A percentile compares a stretch with the other conserved stretches of the same genome.
Evolutionary conservation across 2,113 vertebrate species (phyloP).

Genomic region (Heterotis niloticus): DNA sequence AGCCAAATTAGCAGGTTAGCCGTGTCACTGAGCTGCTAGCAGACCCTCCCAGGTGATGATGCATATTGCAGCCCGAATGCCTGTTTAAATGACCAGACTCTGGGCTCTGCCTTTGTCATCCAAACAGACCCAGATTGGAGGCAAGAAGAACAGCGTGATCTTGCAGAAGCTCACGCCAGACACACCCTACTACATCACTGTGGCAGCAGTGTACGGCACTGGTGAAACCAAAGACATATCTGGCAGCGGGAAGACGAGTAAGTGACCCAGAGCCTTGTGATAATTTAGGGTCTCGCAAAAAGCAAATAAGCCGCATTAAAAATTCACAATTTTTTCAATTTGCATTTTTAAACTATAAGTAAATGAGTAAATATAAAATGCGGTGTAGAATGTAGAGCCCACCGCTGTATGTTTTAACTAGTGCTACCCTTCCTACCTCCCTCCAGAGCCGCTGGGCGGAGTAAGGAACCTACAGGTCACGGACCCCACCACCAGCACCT

Average conservation of each 20-base stretch:
- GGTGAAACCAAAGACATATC: constrained; percentile 78
- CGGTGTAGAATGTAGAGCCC: too few species aligned
- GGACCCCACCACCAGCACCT: constrained; percentile 84
- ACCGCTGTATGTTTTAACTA: not conserved
- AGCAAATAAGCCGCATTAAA: too few species aligned
- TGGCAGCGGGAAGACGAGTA: constrained; percentile 89
- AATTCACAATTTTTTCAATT: too few species aligned
- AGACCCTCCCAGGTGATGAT: not conserved
- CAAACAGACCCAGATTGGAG: constrained; percentile 77
- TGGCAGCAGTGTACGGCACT: constrained; percentile 75
- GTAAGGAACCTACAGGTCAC: constrained; percentile 85
- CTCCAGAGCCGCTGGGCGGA: constrained; percentile 82
- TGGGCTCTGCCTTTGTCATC: not conserved
- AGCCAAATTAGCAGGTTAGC: too few species aligned
- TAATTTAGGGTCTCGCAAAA: too few species aligned
- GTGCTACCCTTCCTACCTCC: constrained; percentile 28
- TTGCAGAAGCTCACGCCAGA: constrained; percentile 90
- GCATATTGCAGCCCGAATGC: not conserved
- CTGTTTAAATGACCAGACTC: not conserved
- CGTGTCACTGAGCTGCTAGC: too few species aligned
- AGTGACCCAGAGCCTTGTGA: too few species aligned
- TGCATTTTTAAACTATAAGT: too few species aligned
- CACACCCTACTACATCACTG: constrained; percentile 80
- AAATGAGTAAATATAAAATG: too few species aligned
- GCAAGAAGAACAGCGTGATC: constrained; percentile 81